phyloP scores from a whole-genome alignment of 2,888 invertebrate genomes.

The Mactromeris polynyma region DNA sequence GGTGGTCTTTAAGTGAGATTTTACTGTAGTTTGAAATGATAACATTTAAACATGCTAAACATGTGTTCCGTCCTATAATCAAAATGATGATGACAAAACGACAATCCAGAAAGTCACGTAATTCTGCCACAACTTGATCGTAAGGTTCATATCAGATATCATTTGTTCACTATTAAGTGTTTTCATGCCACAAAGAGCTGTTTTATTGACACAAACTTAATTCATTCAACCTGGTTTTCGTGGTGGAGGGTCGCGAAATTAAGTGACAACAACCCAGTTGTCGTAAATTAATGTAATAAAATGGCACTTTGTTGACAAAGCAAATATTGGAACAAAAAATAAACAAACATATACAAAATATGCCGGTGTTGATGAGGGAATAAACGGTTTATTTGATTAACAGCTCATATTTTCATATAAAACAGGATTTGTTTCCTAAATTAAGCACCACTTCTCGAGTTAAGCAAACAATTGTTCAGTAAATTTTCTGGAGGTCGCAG shows the following conservation, averaged over 20 bases:
- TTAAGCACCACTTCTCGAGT: background rate
- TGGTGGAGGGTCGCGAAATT: background rate
- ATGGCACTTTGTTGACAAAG: background rate
- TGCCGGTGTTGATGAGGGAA: background rate
- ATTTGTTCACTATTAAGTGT: background rate
- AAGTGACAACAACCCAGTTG: background rate
- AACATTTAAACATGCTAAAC: no score
- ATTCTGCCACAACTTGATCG: no score
- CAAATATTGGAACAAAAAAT: conserved; percentile 2
- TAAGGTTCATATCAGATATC: no score
- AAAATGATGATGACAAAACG: no score
- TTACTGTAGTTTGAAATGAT: no score
- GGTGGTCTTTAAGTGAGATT: no score
- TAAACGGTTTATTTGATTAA: background rate
- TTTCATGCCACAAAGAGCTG: background rate
- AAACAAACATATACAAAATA: conserved; percentile 13
- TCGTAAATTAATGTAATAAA: conserved; percentile 23
- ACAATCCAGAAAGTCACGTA: no score
- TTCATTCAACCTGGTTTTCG: background rate
- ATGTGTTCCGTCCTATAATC: no score
- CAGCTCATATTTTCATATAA: background rate
- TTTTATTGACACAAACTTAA: background rate
- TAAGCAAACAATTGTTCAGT: background rate
- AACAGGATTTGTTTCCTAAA: background rate
- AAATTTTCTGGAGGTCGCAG: background rate